phyloP scores from a whole-genome alignment of 2,888 invertebrate genomes.

The Drosophila fungiperda region DNA sequence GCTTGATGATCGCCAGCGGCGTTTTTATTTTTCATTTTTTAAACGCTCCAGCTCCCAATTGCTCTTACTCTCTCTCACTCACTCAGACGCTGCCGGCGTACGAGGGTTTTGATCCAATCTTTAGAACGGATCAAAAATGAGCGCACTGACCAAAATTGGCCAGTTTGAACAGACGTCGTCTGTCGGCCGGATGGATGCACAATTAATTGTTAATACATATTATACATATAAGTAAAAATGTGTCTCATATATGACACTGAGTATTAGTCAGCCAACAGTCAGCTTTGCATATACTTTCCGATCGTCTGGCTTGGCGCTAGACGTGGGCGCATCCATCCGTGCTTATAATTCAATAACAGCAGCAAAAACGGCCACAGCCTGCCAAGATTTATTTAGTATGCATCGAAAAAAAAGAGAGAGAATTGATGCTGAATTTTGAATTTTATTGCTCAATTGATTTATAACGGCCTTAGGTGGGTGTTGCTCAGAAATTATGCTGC shows the following conservation, averaged over 20 bases:
- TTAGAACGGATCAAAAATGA: constrained; percentile 28
- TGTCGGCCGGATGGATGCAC: constrained; percentile 64
- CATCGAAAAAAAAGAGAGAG: constrained; percentile 10
- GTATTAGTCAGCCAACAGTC: constrained; percentile 72
- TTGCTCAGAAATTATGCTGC: constrained; percentile 31
- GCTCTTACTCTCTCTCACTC: neutral
- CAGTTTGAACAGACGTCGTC: constrained; percentile 19
- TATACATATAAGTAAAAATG: neutral
- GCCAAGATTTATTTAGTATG: constrained; percentile 35
- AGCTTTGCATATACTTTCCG: constrained; percentile 41
- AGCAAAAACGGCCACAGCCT: constrained; percentile 20
- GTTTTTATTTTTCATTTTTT: neutral
- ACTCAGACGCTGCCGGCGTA: constrained; percentile 25
- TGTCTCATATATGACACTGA: constrained; percentile 23
- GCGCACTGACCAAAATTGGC: constrained; percentile 66
- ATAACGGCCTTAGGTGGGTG: constrained; percentile 70
- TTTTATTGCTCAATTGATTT: constrained; percentile 73
- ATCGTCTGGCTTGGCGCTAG: constrained; percentile 48
- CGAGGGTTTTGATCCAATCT: constrained; percentile 13
- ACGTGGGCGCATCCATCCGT: constrained; percentile 69
- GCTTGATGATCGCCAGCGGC: constrained; percentile 58
- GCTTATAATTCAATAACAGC: constrained; percentile 34
- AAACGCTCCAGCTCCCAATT: constrained; percentile 1
- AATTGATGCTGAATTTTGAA: constrained; percentile 43
- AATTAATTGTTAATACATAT: constrained; percentile 49